Percentiles rank a stretch among this genome's conserved stretches.
phyloP scores from a whole-genome alignment of 2,113 vertebrate genomes.

The Indicator indicator region DNA sequence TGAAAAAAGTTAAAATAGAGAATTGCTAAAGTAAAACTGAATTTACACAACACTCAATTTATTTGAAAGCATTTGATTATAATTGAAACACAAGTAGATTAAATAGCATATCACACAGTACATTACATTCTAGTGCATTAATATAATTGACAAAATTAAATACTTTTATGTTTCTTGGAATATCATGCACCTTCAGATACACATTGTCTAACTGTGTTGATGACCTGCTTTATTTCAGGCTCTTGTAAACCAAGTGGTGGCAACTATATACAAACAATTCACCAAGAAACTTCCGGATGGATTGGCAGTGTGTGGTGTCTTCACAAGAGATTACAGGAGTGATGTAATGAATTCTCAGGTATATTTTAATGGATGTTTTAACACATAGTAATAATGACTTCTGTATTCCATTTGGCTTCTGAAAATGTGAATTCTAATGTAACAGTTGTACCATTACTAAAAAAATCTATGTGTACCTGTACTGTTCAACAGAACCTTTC shows the following conservation, averaged over 20 bases:
- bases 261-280: constrained; percentile 55
- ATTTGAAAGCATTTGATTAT: neutral
- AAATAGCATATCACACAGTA: neutral
- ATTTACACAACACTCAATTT: neutral
- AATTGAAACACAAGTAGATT: neutral
- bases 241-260: constrained; percentile 76
- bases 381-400: neutral
- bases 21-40: neutral
- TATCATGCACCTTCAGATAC: neutral
- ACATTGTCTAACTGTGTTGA: neutral
- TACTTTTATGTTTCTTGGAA: neutral
- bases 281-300: constrained; percentile 63
- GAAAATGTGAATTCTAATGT: neutral
- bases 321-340: constrained; percentile 64
- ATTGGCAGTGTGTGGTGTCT: constrained; percentile 57
- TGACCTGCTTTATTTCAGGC: constrained; percentile 52
- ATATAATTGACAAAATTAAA: neutral
- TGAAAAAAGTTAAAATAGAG: neutral
- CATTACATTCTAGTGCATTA: neutral
- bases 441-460: neutral
- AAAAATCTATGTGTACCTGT: neutral
- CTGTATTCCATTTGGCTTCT: neutral
- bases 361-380: neutral
- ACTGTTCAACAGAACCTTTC: neutral
- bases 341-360: constrained; percentile 73